These are phyloP conservation scores for Drosophila macrothrix DNA, from an alignment of 2,888 invertebrate genomes.

Conservation along the genomic window DNA sequence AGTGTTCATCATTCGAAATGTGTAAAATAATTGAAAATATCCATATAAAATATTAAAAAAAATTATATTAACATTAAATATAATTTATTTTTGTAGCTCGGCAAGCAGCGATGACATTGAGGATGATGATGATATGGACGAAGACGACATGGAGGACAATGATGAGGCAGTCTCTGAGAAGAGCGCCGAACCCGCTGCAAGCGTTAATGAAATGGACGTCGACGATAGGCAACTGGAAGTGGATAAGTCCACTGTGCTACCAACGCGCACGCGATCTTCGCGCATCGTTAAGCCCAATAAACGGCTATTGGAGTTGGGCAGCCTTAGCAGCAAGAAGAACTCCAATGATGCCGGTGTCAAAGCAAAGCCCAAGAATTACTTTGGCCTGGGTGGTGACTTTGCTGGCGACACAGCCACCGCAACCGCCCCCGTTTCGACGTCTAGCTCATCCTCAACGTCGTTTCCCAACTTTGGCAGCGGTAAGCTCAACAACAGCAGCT, in stretches of 20 bases:
- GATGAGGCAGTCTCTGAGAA: constrained; percentile 56
- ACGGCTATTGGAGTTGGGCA: constrained; percentile 90
- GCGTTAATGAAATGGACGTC: constrained; percentile 42
- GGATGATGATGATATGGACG: constrained; percentile 56
- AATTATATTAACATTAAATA: no score
- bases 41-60: no score
- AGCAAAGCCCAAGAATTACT: constrained; percentile 73
- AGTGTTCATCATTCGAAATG: background rate
- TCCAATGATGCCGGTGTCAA: constrained; percentile 34
- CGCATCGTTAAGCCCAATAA: constrained; percentile 95
- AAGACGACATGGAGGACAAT: constrained; percentile 46
- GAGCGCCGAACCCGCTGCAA: constrained; percentile 41
- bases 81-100: constrained; percentile 25
- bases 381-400: constrained; percentile 69
- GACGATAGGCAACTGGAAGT: constrained; percentile 74
- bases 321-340: constrained; percentile 80
- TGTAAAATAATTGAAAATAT: background rate
- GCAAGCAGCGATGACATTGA: constrained; percentile 57
- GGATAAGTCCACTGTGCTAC: constrained; percentile 88
- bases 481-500: constrained; percentile 68
- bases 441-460: constrained; percentile 22
- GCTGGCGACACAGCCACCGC: constrained; percentile 11
- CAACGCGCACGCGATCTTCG: constrained; percentile 92
- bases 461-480: constrained; percentile 56
- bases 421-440: constrained; percentile 1